Conservation (phyloP, 2,113 vertebrate species). For the Poecile atricapillus region DNA sequence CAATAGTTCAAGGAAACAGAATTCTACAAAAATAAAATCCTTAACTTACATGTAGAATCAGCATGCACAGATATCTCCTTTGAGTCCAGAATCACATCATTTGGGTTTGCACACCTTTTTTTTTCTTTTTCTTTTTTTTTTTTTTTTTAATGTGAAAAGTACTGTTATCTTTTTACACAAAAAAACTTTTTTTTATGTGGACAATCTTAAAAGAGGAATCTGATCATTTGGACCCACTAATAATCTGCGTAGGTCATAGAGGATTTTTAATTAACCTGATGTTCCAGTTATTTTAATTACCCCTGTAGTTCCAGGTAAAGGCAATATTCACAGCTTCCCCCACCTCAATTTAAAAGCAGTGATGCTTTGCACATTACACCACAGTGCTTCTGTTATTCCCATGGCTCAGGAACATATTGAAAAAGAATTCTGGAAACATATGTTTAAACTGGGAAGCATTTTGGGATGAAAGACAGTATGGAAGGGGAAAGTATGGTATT, state of each 20-base stretch:
- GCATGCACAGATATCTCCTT: background rate
- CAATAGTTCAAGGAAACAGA: background rate
- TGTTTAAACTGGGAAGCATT: background rate
- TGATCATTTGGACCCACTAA: background rate
- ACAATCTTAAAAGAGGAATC: background rate
- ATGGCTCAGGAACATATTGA: background rate
- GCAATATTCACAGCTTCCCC: background rate
- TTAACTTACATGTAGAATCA: background rate
- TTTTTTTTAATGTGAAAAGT: background rate
- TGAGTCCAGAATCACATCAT: background rate
- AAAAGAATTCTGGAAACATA: background rate
- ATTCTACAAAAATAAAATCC: background rate
- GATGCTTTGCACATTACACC: background rate
- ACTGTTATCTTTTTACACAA: background rate
- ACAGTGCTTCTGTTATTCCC: background rate
- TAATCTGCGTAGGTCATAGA: background rate
- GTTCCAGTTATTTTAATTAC: constrained; percentile 18
- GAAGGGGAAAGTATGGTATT: background rate
- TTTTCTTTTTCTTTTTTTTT: background rate
- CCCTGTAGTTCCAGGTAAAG: background rate
- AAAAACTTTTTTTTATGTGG: background rate
- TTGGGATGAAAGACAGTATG: background rate
- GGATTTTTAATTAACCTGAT: background rate
- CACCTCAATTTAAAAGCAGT: background rate
- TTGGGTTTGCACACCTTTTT: background rate